Conservation (phyloP, 2,888 invertebrate genomes). For the Coelinius sp. region DNA sequence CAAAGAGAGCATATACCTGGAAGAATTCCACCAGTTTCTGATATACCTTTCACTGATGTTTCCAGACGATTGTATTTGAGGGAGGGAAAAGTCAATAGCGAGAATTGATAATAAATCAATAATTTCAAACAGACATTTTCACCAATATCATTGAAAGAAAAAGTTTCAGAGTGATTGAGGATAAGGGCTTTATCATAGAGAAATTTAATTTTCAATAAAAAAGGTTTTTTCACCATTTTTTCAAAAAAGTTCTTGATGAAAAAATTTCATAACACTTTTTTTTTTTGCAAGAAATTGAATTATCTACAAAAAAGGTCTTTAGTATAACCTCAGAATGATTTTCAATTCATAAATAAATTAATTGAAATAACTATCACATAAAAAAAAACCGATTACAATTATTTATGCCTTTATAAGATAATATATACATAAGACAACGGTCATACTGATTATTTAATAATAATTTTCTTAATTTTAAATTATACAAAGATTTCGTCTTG, state of each 20-base stretch:
- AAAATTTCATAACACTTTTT: too few species aligned
- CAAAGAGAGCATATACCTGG: slow-evolving; percentile 60
- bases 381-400: slow-evolving; percentile 55
- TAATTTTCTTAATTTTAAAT: slow-evolving; percentile 59
- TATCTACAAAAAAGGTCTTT: too few species aligned
- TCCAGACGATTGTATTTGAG: slow-evolving; percentile 75
- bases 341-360: too few species aligned
- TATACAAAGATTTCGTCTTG: slow-evolving; percentile 53
- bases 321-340: too few species aligned
- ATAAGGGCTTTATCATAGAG: too few species aligned
- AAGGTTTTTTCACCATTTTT: too few species aligned
- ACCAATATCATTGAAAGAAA: too few species aligned
- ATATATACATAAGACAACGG: slow-evolving; percentile 61
- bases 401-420: slow-evolving; percentile 55
- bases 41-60: slow-evolving; percentile 80
- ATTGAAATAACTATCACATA: slow-evolving; percentile 45
- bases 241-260: too few species aligned
- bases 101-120: neutral
- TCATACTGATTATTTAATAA: slow-evolving; percentile 55
- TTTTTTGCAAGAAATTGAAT: too few species aligned
- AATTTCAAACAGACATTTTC: neutral
- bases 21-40: slow-evolving; percentile 76
- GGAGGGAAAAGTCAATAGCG: neutral
- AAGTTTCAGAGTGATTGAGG: too few species aligned
- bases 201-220: too few species aligned